Conservation (phyloP, 2,888 invertebrate genomes). For the Exocentrus adspersus region DNA sequence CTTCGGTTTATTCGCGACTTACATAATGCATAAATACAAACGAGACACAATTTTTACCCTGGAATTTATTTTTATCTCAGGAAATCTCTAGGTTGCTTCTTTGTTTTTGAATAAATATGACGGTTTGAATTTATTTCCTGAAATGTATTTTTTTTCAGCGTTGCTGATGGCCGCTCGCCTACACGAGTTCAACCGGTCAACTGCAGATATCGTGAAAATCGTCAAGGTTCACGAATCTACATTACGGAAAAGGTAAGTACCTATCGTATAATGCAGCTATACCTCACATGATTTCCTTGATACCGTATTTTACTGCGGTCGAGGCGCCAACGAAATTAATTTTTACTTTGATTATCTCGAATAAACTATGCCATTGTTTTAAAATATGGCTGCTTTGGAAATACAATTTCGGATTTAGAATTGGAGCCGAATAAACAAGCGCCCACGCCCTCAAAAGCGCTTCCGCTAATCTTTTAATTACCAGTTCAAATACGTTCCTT, state of each 20-base stretch:
- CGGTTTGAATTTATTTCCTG: too few species aligned
- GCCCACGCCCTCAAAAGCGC: too few species aligned
- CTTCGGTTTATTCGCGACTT: not conserved
- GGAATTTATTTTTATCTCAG: too few species aligned
- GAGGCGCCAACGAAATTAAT: too few species aligned
- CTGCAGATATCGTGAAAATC: conserved; percentile 89
- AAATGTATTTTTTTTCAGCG: conserved; percentile 68
- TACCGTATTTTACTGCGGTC: conserved; percentile 1
- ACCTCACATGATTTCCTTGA: not conserved
- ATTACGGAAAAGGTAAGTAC: conserved; percentile 86
- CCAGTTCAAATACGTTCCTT: too few species aligned
- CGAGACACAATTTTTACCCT: not conserved
- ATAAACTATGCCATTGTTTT: too few species aligned
- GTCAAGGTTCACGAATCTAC: conserved; percentile 97
- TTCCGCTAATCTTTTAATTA: too few species aligned
- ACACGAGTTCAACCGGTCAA: conserved; percentile 89
- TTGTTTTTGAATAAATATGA: not conserved
- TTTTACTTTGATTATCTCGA: too few species aligned
- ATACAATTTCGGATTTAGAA: too few species aligned
- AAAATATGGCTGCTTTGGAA: too few species aligned
- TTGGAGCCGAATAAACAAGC: too few species aligned
- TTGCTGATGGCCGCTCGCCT: conserved; percentile 92
- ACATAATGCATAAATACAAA: not conserved
- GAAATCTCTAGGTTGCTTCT: not conserved
- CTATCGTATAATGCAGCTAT: too few species aligned